Base-by-base conservation (phyloP, 92 coral and sea anemone species). In the Epizoanthus illoricatus region DNA sequence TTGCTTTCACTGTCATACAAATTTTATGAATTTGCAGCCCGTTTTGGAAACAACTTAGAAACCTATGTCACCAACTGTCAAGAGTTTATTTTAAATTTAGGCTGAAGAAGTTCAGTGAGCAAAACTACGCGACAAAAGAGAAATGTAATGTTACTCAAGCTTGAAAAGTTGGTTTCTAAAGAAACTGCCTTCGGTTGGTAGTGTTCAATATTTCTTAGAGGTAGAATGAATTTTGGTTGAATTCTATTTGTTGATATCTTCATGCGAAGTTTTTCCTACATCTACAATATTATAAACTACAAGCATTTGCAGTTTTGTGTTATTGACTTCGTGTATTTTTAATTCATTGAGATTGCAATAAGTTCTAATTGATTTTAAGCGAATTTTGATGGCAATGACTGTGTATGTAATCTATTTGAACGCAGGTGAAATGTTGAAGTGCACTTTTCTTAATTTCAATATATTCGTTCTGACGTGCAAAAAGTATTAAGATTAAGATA, bases 1-100 rank as follows among this genome's bases (percentile, higher is more conserved):
- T 76, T 76, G 81, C 20, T 40, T 60, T 76, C 2, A 18, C 16
- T 76, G 58, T 76, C 70, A 76, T 59, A 36, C 39, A 55, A 56
- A 56, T 20, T 64, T 9, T 41, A 68, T 68, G 72, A 39, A 68
- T 33, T 33, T 56, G 52, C 4, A 72, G 60, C 24, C 6, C 62
- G 41, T 72, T 72, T 71, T 72, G 21, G 76, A 52, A 16, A 28
- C 1, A 47, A 21, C 6, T 71, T 13, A 47, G 36, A 41, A 65
- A 65, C 43, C 39, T 40, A 3, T 36, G 72, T 36, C 72, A 68
- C 72, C 17, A 68, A 39, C 7, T 21, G 21, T 3, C 15, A 43
- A 49, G 56, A 49, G 9, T 49, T 1, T 49, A 49, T 49, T 8
- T 49, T 8, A 2, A 49, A 7, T 49, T 8, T 2, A 49, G 1